Evolutionary conservation across 2,113 vertebrate genomes (phyloP), one percentile per base, ranked within the genome.

Genomic region (Lagopus leucura): DNA sequence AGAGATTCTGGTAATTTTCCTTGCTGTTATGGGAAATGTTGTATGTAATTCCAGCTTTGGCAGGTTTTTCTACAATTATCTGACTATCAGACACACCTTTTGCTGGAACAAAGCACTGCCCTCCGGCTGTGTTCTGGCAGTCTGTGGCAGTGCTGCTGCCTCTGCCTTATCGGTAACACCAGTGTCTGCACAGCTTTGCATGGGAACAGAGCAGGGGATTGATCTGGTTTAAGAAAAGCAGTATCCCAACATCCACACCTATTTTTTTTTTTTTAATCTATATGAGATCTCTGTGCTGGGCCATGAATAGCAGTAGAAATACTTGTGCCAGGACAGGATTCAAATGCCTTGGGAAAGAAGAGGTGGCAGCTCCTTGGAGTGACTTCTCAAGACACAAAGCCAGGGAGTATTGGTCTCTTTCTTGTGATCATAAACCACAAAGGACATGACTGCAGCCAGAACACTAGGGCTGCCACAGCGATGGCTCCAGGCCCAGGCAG

Each of bases 1-100:
- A 86, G 69, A 86, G 22, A 83, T 91, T 91, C 86, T 76, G 27
- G 80, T 47, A 81, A 78, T 81, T 67, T 93, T 71, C 72, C 30
- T 13, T 71, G 69, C 72, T 83, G 8, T 88, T 92, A 58, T 13
- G 61, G 82, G 76, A 96, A 94, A 64, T 1, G 3, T 43, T 2
- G 1, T 55, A 6, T 4, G 27, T 22, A 82, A 74, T 83, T 90
- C 90, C 50, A 88, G 93, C 95, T 93, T 90, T 74, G 86, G 79
- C 88, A 88, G 19, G 76, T 77, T 91, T 92, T 79, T 27, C 80
- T 52, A 42, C 66, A 94, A 66, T 10, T 83, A 40, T 77, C 64
- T 86, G 55, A 28, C 72, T 91, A 48, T 17, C 18, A 52, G 86
- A 71, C 0, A 0, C 67, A 77, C 13, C 60, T 89, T 92, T 60